Percentiles rank a stretch among this genome's conserved stretches.
These are phyloP conservation scores for Chloroceryle amazona DNA, from an alignment of 2,797 vertebrate species.

Conservation along the genomic window DNA sequence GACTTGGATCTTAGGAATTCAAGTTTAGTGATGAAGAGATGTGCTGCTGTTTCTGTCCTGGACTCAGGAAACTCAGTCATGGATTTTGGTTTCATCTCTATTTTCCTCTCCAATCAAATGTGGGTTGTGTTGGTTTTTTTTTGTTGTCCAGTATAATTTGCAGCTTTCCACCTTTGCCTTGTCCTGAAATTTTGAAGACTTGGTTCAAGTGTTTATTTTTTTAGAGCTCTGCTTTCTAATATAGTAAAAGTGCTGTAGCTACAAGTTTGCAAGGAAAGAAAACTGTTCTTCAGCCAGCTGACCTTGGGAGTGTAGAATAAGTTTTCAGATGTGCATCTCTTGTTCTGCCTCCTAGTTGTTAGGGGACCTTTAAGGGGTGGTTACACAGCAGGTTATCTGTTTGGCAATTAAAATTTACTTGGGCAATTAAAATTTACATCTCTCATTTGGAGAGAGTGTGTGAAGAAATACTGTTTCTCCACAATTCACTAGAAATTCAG, in stretches of 20 bases:
- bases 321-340: not conserved
- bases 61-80: not conserved
- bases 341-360: not conserved
- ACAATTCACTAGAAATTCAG: not conserved
- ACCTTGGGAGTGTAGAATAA: not conserved
- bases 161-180: not conserved
- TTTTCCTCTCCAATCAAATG: not conserved
- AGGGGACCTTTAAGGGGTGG: not conserved
- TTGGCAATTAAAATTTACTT: not conserved
- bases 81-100: not conserved
- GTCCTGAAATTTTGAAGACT: not conserved
- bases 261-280: not conserved
- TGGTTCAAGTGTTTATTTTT: not conserved
- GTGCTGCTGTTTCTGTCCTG: not conserved
- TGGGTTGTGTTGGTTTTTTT: not conserved
- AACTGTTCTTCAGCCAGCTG: not conserved
- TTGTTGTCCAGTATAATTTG: not conserved
- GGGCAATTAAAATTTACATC: not conserved
- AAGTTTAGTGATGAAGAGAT: not conserved
- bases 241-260: not conserved
- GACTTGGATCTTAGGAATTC: not conserved
- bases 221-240: not conserved
- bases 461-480: not conserved
- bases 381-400: not conserved
- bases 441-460: not conserved